phyloP scores from a whole-genome alignment of 1,140 invertebrate species.

The Carposina sasakii region DNA sequence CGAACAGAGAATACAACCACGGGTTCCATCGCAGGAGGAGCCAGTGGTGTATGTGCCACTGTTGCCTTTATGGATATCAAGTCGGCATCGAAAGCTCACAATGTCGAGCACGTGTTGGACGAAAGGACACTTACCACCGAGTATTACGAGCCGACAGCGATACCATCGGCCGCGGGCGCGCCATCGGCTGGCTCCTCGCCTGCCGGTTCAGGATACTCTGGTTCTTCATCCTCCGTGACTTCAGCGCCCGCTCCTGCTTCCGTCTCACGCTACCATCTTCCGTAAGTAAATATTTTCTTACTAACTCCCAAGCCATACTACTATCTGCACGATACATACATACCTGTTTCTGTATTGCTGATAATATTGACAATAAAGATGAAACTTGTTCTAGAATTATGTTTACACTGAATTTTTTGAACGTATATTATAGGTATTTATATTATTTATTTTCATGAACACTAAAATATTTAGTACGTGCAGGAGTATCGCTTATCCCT shows the following conservation, averaged over 20 bases:
- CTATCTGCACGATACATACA: too few relatives aligned
- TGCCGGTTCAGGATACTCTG: constrained; percentile 73
- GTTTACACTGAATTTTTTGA: too few relatives aligned
- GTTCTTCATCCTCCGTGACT: constrained; percentile 76
- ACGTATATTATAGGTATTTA: too few relatives aligned
- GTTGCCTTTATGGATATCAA: constrained; percentile 98
- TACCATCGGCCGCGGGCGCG: constrained; percentile 74
- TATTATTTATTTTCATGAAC: too few relatives aligned
- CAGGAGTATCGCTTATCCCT: too few relatives aligned
- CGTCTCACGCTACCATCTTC: constrained; percentile 67
- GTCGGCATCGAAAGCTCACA: constrained; percentile 94
- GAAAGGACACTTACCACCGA: constrained; percentile 90
- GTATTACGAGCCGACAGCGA: constrained; percentile 91
- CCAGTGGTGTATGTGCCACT: constrained; percentile 82
- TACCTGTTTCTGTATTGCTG: too few relatives aligned
- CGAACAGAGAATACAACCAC: constrained; percentile 73
- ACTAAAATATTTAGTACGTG: too few relatives aligned
- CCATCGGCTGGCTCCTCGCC: constrained; percentile 72
- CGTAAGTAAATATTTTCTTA: constrained; percentile 42
- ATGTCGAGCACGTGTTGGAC: constrained; percentile 90
- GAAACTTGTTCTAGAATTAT: too few relatives aligned
- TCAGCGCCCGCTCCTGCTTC: constrained; percentile 65
- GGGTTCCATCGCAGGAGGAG: constrained; percentile 60
- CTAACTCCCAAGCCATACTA: too few relatives aligned
- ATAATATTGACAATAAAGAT: too few relatives aligned